Evolutionary conservation across 2,797 vertebrate species (phyloP), one percentile per base, ranked within the genome.

Genomic region (Fistularia tabacaria): DNA sequence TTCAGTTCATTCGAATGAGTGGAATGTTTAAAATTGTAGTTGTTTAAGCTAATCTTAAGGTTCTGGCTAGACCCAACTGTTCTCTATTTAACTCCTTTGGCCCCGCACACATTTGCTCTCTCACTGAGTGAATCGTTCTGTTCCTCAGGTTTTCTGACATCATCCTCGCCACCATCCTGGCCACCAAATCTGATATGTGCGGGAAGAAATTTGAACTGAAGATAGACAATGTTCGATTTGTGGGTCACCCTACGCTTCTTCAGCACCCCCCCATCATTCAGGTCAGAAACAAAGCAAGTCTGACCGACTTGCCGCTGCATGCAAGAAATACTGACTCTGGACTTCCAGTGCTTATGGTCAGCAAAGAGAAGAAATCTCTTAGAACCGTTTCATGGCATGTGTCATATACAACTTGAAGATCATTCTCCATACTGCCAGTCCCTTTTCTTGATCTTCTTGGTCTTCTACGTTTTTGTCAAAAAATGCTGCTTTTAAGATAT

Each of bases 141-240:
- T 59, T 48, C 54, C 69, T 3, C 52, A 99, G 96, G 91, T 99
- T 99, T 84, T 99, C 97, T 0, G 97, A 99, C 82, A 94, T 93
- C 78, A 98, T 99, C 86, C 91, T 99, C 40, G 94, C 96, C 68
- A 99, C 97, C 39, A 98, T 99, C 87, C 85, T 99, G 88, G 96
- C 97, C 71, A 98, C 97, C 66, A 99, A 99, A 77, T 98, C 97
- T 6, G 97, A 99, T 55, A 98, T 99, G 90, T 98, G 96, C 59
- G 95, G 97, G 49, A 98, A 96, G 79, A 98, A 98, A 81, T 99
- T 99, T 88, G 97, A 99, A 62, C 73, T 99, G 91, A 99, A 99
- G 92, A 99, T 99, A 0, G 97, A 99, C 77, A 98, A 97, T 0
- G 95, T 99, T 78, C 92, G 95, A 42, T 99, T 99, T 72, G 97